Evolutionary conservation across 2,113 vertebrate species (phyloP).

Genomic region (Saimiri boliviensis): DNA sequence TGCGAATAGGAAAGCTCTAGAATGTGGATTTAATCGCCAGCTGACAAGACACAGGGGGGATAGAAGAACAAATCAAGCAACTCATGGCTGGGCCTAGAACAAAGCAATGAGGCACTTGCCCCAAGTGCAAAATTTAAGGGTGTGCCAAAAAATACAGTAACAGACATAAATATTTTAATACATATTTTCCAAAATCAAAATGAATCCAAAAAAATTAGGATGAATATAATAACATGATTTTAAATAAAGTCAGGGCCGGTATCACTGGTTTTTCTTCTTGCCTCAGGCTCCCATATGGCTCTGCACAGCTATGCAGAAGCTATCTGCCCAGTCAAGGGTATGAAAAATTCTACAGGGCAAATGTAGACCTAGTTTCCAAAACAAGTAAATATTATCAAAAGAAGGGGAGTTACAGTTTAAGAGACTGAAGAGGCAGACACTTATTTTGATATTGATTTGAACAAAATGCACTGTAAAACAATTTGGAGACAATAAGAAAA

Average conservation of each 20-base stretch:
- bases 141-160: background rate
- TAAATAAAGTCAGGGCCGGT: background rate
- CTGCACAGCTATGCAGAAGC: background rate
- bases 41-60: background rate
- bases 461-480: background rate
- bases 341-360: background rate
- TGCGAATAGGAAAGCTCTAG: background rate
- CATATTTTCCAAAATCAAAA: background rate
- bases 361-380: background rate
- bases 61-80: background rate
- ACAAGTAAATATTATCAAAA: background rate
- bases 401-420: background rate
- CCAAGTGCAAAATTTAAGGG: background rate
- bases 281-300: background rate
- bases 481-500: background rate
- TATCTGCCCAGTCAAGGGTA: background rate
- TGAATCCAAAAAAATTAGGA: background rate
- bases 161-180: background rate
- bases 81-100: background rate
- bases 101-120: background rate
- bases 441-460: background rate
- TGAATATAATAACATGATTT: background rate
- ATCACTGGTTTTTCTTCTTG: background rate
- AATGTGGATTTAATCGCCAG: background rate
- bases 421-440: background rate